These are phyloP conservation scores for Pelecanoides urinatrix DNA, from an alignment of 2,113 vertebrate species.

Conservation along the genomic window DNA sequence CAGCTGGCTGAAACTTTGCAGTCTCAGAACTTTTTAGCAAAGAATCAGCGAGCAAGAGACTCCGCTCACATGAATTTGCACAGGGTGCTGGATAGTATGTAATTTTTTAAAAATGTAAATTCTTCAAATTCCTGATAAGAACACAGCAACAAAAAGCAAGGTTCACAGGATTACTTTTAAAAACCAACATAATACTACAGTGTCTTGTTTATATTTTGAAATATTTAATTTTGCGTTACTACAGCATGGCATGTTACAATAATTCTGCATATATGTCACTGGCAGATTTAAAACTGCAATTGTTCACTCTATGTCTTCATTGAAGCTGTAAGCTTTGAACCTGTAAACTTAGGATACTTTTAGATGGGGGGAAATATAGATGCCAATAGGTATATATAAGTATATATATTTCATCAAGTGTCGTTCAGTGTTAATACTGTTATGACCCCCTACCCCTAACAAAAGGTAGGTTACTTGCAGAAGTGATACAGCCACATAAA, in stretches of 20 bases:
- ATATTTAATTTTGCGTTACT: not conserved
- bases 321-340: not conserved
- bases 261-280: not conserved
- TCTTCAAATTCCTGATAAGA: not conserved
- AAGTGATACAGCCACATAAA: not conserved
- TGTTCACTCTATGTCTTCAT: not conserved
- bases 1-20: conserved; percentile 29
- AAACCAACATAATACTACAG: not conserved
- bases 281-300: not conserved
- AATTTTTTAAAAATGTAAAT: not conserved
- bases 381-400: not conserved
- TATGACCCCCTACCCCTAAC: not conserved
- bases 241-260: not conserved
- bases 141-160: not conserved
- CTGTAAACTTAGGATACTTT: not conserved
- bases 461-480: not conserved
- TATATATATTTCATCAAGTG: too few species aligned
- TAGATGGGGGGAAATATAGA: not conserved
- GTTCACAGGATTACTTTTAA: not conserved
- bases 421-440: not conserved
- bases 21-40: conserved; percentile 28
- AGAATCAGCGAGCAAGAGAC: not conserved
- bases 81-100: not conserved
- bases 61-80: not conserved
- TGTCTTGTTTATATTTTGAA: not conserved